Evolutionary conservation across 2,888 invertebrate species (phyloP).

Genomic region (Pseudococcus jackbeardsleyi): DNA sequence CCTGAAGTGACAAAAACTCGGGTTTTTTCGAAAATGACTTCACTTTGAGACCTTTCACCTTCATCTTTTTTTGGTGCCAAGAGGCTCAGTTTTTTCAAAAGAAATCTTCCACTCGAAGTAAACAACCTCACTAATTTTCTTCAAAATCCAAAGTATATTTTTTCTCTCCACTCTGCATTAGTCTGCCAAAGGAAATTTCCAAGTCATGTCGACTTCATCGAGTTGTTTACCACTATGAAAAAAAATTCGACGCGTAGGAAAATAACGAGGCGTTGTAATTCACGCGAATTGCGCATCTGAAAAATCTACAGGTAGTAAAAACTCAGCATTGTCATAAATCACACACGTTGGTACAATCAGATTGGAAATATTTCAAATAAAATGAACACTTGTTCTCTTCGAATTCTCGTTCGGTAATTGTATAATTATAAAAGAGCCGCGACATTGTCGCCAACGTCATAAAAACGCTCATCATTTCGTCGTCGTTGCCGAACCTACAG

Average conservation of each 20-base stretch:
- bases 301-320: neutral
- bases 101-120: too few relatives aligned
- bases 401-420: conserved; percentile 18
- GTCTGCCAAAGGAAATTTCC: neutral
- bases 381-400: conserved; percentile 20
- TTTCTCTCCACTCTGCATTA: neutral
- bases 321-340: neutral
- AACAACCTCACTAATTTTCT: too few relatives aligned
- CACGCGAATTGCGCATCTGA: neutral
- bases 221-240: neutral
- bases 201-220: neutral
- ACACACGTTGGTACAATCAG: conserved; percentile 18
- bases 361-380: conserved; percentile 27
- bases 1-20: too few relatives aligned
- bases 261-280: neutral
- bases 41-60: too few relatives aligned
- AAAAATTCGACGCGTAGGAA: neutral
- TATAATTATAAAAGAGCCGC: conserved; percentile 38
- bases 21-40: too few relatives aligned
- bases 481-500: neutral
- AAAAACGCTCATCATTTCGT: neutral
- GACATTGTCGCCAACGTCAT: conserved; percentile 5
- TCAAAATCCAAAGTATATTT: too few relatives aligned
- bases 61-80: too few relatives aligned
- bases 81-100: too few relatives aligned